Conservation (phyloP, 1,140 invertebrate genomes). For the Ylistrum balloti region DNA sequence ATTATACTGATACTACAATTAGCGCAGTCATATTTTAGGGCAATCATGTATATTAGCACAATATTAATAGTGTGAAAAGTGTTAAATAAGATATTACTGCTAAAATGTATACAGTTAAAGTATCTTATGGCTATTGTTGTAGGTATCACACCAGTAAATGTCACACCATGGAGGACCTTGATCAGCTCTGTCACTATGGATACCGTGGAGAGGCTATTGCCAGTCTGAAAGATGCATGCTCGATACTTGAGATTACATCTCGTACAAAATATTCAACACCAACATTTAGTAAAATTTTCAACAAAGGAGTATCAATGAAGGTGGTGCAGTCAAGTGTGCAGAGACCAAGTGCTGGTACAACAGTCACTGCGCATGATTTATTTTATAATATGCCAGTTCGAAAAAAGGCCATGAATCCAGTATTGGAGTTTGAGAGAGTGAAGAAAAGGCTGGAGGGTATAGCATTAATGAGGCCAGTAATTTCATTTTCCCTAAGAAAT, state of each 20-base stretch:
- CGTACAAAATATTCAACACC: conserved; percentile 78
- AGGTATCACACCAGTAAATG: conserved; percentile 87
- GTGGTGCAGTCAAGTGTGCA: conserved; percentile 74
- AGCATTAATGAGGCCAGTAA: conserved; percentile 84
- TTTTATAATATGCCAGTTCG: conserved; percentile 87
- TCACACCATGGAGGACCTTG: conserved; percentile 83
- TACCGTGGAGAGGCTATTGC: conserved; percentile 87
- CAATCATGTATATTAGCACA: too few relatives aligned
- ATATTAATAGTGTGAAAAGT: too few relatives aligned
- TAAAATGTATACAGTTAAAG: too few relatives aligned
- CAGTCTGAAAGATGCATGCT: conserved; percentile 85
- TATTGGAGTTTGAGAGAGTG: conserved; percentile 85
- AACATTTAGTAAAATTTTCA: conserved; percentile 84
- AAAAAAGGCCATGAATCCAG: conserved; percentile 83
- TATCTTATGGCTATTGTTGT: conserved; percentile 46
- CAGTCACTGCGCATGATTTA: conserved; percentile 86
- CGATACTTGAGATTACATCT: conserved; percentile 85
- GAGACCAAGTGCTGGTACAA: conserved; percentile 86
- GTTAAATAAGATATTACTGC: too few relatives aligned
- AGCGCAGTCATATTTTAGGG: too few relatives aligned
- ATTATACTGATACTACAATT: too few relatives aligned
- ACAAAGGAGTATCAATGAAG: conserved; percentile 80
- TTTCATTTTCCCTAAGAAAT: conserved; percentile 86
- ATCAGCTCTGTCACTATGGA: conserved; percentile 85
- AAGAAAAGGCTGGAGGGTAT: conserved; percentile 85